phyloP scores from a whole-genome alignment of 2,797 vertebrate genomes.

The Mallotus villosus region DNA sequence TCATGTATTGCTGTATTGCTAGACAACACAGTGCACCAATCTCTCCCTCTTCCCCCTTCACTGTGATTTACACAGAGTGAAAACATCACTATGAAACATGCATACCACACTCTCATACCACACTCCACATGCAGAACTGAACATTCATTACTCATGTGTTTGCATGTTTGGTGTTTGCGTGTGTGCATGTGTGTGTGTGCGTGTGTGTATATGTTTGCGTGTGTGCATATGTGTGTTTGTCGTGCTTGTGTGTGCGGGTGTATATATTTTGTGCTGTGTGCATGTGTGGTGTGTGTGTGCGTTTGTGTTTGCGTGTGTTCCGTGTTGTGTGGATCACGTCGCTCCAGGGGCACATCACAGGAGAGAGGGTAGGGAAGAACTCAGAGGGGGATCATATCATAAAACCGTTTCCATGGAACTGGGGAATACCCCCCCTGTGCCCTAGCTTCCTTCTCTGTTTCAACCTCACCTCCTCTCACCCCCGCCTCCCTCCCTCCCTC shows the following conservation, averaged over 20 bases:
- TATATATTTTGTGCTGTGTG: too few species aligned
- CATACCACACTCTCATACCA: too few species aligned
- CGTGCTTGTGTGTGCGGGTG: too few species aligned
- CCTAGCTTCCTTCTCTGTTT: constrained; percentile 47
- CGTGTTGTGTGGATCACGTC: too few species aligned
- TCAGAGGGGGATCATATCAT: constrained; percentile 30
- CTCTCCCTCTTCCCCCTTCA: too few species aligned
- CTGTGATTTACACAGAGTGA: too few species aligned
- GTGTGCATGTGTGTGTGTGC: constrained; percentile 17
- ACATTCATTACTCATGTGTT: background rate
- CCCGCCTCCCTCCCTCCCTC: constrained; percentile 19
- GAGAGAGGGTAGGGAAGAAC: constrained; percentile 13
- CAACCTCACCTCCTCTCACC: background rate
- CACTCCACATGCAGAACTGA: too few species aligned
- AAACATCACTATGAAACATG: too few species aligned
- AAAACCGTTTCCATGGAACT: constrained; percentile 76
- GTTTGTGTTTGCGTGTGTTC: background rate
- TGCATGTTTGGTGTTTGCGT: background rate
- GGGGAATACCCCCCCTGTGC: constrained; percentile 67
- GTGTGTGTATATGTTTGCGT: constrained; percentile 14
- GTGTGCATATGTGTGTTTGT: constrained; percentile 4
- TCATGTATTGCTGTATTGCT: too few species aligned
- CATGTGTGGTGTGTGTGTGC: constrained; percentile 14
- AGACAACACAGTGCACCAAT: too few species aligned
- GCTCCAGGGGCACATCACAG: constrained; percentile 8